Evolutionary conservation across 1,140 invertebrate species (phyloP).

Genomic region (Procambarus clarkii): DNA sequence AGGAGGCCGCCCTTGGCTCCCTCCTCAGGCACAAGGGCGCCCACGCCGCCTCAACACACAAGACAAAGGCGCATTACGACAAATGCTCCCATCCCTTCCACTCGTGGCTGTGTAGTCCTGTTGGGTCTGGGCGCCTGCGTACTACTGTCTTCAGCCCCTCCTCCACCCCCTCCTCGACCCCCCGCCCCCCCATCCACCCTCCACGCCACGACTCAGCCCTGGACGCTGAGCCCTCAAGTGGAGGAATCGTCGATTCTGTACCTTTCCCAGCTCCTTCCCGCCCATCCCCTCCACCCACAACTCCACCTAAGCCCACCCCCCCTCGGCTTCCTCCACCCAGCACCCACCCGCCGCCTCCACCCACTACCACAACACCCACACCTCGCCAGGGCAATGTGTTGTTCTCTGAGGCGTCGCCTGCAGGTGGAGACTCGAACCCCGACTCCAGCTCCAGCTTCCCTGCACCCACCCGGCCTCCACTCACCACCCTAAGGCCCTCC

Average conservation of each 20-base stretch:
- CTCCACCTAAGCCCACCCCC: background rate
- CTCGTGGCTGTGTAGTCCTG: conserved; percentile 42
- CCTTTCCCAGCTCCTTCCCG: background rate
- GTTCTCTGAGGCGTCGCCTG: background rate
- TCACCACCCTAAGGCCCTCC: too few relatives aligned
- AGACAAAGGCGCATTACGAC: conserved; percentile 1
- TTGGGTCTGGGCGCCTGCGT: background rate
- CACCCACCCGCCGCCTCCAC: background rate
- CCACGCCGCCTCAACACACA: background rate
- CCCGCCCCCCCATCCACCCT: background rate
- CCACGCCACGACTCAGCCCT: background rate
- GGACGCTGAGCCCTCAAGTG: background rate
- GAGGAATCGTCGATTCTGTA: background rate
- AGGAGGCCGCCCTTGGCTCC: background rate
- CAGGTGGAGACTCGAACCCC: background rate
- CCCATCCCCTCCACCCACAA: background rate
- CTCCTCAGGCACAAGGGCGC: background rate
- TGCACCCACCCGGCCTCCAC: too few relatives aligned
- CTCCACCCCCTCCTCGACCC: background rate
- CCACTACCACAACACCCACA: background rate
- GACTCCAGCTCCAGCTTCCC: background rate
- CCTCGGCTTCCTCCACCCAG: background rate
- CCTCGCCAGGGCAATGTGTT: background rate
- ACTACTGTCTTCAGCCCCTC: background rate
- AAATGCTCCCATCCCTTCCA: conserved; percentile 65